These are phyloP conservation scores for Anarhynchus alexandrinus DNA, from an alignment of 2,113 vertebrate genomes.

Conservation along the genomic window DNA sequence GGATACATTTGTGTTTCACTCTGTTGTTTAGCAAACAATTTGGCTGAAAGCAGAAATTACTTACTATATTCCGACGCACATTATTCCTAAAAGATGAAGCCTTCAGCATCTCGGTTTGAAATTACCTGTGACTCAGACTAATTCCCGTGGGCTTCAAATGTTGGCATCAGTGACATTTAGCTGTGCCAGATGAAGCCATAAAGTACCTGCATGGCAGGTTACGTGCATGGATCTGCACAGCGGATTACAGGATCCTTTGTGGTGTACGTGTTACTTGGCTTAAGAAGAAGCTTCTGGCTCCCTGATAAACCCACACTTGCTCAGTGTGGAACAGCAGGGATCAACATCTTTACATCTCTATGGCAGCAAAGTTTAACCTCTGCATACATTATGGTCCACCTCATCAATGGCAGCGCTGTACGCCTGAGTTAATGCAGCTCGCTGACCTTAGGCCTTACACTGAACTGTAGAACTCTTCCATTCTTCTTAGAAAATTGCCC, in stretches of 20 bases:
- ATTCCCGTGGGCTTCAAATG: background rate
- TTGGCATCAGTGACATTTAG: background rate
- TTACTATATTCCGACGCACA: background rate
- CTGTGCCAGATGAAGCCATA: background rate
- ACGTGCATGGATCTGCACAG: background rate
- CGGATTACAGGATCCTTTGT: background rate
- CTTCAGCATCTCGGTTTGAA: background rate
- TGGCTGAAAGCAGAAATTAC: background rate
- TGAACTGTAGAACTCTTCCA: background rate
- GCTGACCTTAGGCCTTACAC: background rate
- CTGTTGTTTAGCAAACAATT: background rate
- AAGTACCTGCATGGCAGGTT: background rate
- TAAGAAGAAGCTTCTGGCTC: background rate
- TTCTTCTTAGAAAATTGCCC: constrained; percentile 11
- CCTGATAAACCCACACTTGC: background rate
- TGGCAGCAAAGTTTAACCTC: background rate
- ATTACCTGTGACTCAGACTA: background rate
- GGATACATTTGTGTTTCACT: background rate
- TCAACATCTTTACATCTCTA: background rate
- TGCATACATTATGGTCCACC: background rate
- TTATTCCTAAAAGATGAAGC: background rate
- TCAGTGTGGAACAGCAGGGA: background rate
- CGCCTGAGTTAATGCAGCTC: background rate
- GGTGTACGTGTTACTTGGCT: accelerated
- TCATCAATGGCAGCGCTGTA: background rate